Percentiles rank a stretch among this genome's conserved stretches.
Evolutionary conservation across 2,113 vertebrate genomes (phyloP).

Genomic region (Callocephalon fimbriatum): DNA sequence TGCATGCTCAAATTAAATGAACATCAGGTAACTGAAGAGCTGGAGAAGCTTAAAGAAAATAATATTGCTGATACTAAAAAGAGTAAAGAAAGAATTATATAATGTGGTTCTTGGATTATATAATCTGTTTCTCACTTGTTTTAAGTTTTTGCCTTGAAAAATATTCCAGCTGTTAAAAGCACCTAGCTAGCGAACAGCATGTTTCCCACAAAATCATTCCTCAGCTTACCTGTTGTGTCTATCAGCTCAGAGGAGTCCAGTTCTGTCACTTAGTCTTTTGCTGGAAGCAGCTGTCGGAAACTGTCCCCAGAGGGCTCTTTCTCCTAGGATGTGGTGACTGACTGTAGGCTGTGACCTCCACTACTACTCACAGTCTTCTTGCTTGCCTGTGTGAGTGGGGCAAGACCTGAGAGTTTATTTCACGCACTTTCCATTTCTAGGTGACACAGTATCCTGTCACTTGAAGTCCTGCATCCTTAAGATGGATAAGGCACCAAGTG

Average conservation of each 20-base stretch:
- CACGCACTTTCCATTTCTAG: neutral
- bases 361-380: neutral
- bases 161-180: neutral
- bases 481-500: neutral
- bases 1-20: neutral
- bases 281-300: neutral
- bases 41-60: neutral
- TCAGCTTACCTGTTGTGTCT: constrained; percentile 34
- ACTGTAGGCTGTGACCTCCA: neutral
- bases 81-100: neutral
- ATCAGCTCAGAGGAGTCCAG: neutral
- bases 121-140: neutral
- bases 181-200: neutral
- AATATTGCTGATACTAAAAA: neutral
- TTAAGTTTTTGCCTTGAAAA: neutral
- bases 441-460: neutral
- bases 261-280: neutral
- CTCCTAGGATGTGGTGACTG: neutral
- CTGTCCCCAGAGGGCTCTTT: fast-evolving
- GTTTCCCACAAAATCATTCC: neutral
- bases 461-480: neutral
- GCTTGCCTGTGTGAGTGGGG: neutral
- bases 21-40: neutral
- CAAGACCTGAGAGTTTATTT: neutral
- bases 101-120: neutral